Percentiles rank a stretch among this genome's conserved stretches.
These are phyloP conservation scores for Odocoileus virginianus DNA, from an alignment of 2,113 vertebrate species.

Conservation along the genomic window DNA sequence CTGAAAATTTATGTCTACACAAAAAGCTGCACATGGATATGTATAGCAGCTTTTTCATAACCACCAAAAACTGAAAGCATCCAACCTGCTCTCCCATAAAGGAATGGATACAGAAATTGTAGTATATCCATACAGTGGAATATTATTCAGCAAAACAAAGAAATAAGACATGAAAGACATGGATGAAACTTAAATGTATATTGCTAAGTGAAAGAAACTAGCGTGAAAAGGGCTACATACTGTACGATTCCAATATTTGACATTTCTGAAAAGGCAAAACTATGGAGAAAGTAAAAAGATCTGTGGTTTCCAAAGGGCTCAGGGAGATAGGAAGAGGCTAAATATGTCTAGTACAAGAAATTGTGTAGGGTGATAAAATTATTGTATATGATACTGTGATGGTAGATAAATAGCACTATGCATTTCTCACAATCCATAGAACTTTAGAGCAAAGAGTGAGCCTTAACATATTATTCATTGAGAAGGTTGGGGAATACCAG, in stretches of 20 bases:
- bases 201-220: background rate
- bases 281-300: background rate
- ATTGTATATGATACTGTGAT: background rate
- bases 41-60: background rate
- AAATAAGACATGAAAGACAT: background rate
- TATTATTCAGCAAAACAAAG: background rate
- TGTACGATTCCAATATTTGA: background rate
- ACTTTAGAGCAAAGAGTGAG: background rate
- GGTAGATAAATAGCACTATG: background rate
- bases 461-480: background rate
- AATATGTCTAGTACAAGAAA: background rate
- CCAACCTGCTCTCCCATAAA: background rate
- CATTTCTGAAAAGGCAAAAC: background rate
- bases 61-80: background rate
- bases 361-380: background rate
- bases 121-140: background rate
- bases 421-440: background rate
- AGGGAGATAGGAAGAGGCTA: background rate
- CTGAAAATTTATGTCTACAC: background rate
- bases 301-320: background rate
- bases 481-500: background rate
- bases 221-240: background rate
- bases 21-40: background rate
- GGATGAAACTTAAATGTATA: background rate
- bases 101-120: background rate